Percentiles rank a stretch among this genome's conserved stretches.
These are phyloP conservation scores for Gymnogyps californianus DNA, from an alignment of 2,113 vertebrate genomes.

Conservation along the genomic window DNA sequence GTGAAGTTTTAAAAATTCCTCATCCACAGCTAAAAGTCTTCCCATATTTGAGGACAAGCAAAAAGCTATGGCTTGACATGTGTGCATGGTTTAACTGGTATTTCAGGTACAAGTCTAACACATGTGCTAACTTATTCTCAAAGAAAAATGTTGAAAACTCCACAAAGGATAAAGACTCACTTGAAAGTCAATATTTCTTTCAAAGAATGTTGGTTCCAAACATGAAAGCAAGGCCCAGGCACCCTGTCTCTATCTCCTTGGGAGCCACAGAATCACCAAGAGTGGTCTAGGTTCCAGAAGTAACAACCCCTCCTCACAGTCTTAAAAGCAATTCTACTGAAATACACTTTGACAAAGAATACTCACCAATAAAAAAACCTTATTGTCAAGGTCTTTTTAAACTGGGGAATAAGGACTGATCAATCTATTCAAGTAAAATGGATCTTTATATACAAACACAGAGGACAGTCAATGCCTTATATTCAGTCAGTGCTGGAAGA, in stretches of 20 bases:
- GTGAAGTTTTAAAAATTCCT: neutral
- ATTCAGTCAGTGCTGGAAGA: neutral
- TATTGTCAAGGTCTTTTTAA: neutral
- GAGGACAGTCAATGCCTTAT: neutral
- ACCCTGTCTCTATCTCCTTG: neutral
- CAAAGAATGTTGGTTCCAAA: neutral
- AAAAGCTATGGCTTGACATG: neutral
- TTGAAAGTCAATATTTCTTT: neutral
- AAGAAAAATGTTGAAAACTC: neutral
- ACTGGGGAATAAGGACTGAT: neutral
- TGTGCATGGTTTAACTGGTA: neutral
- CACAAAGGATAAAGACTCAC: neutral
- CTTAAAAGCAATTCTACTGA: neutral
- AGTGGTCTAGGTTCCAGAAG: neutral
- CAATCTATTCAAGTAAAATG: neutral
- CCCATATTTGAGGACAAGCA: neutral
- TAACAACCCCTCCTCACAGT: neutral
- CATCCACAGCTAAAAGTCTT: neutral
- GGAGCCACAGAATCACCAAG: neutral
- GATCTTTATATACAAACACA: neutral
- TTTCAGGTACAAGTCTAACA: neutral
- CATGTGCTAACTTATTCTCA: neutral
- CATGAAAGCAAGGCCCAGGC: neutral
- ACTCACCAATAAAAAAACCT: neutral
- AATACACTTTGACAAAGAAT: neutral